Conservation (phyloP, 2,797 vertebrate genomes). For the Coreius guichenoti region DNA sequence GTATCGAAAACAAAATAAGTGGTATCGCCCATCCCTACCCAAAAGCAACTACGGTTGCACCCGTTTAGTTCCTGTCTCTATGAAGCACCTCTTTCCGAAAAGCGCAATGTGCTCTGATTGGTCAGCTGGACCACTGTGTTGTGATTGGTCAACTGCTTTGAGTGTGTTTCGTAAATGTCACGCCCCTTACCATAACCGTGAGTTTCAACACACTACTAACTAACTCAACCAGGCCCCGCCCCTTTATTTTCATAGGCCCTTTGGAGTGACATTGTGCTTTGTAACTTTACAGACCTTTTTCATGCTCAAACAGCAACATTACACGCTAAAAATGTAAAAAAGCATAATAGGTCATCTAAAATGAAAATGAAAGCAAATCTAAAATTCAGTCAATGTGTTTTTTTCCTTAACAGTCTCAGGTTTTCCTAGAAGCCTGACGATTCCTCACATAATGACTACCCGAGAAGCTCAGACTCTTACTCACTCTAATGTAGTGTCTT, state of each 20-base stretch:
- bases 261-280: not conserved
- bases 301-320: not conserved
- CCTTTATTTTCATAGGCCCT: too few species aligned
- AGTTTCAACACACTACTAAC: not conserved
- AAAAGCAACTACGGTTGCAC: not conserved
- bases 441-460: conserved; percentile 11
- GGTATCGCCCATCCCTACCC: too few species aligned
- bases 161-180: not conserved
- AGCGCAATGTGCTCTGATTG: not conserved
- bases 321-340: not conserved
- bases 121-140: not conserved
- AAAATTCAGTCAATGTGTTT: conserved; percentile 63
- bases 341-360: conserved; percentile 32
- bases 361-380: conserved; percentile 64
- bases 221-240: too few species aligned
- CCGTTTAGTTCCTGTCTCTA: not conserved
- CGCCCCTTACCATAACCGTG: not conserved
- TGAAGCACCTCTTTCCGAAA: not conserved
- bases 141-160: not conserved
- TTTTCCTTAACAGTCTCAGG: not conserved
- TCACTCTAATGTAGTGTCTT: not conserved
- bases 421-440: conserved; percentile 63
- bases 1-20: too few species aligned
- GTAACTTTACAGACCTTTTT: not conserved
- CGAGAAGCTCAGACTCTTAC: not conserved